Evolutionary conservation across 2,113 vertebrate genomes (phyloP).

Genomic region (Podilymbus podiceps): DNA sequence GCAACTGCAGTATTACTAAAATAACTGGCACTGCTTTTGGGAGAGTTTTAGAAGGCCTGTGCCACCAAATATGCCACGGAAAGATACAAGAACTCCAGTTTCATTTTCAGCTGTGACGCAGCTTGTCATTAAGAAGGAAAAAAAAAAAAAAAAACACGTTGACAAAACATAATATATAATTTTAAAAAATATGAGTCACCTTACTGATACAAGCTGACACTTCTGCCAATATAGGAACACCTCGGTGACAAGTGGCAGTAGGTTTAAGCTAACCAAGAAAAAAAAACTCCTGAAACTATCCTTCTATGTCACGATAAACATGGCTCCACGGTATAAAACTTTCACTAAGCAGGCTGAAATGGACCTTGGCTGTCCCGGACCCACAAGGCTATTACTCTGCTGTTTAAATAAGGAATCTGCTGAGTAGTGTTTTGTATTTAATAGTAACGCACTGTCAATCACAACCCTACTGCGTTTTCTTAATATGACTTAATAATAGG

Average conservation of each 20-base stretch:
- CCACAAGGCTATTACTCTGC: neutral
- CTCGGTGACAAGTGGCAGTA: neutral
- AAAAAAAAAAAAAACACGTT: neutral
- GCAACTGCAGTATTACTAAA: neutral
- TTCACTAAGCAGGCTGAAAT: neutral
- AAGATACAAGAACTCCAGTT: neutral
- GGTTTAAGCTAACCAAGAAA: neutral
- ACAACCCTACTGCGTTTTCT: neutral
- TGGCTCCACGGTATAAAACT: neutral
- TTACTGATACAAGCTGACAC: neutral
- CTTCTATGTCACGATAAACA: neutral
- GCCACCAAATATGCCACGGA: neutral
- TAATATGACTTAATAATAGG: slow-evolving; percentile 23
- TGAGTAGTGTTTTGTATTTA: slow-evolving; percentile 14
- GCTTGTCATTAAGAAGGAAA: neutral
- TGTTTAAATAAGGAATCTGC: slow-evolving; percentile 25
- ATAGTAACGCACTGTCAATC: neutral
- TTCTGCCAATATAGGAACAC: neutral
- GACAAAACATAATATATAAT: neutral
- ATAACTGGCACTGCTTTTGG: neutral
- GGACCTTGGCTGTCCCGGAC: neutral
- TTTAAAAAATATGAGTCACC: neutral
- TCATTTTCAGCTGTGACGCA: neutral
- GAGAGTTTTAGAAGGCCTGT: neutral
- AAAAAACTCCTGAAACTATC: neutral